Percentiles rank a stretch among this genome's conserved stretches.
Evolutionary conservation across 2,888 invertebrate species (phyloP).

Genomic region (Leptothorax acervorum): DNA sequence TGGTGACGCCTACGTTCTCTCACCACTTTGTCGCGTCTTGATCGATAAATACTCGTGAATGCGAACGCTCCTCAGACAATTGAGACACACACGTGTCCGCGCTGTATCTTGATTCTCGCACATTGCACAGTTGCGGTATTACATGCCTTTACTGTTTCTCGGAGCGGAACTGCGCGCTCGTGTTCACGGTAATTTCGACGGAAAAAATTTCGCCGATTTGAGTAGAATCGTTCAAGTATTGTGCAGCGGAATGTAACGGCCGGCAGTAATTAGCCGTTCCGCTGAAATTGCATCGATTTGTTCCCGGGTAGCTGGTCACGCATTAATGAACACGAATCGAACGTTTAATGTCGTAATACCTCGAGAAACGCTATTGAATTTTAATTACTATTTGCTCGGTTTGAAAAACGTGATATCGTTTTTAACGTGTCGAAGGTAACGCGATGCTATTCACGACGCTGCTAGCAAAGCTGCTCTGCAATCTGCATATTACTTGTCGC

Average conservation of each 20-base stretch:
- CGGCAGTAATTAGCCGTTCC: constrained; percentile 30
- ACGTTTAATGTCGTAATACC: neutral
- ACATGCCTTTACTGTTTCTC: neutral
- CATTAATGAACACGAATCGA: constrained; percentile 33
- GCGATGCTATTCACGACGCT: neutral
- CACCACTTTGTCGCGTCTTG: constrained; percentile 26
- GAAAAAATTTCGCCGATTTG: constrained; percentile 30
- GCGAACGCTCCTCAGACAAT: constrained; percentile 9
- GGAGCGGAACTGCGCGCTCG: neutral
- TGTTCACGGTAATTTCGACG: neutral
- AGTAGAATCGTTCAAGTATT: neutral
- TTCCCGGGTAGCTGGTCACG: neutral
- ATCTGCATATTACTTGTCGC: constrained; percentile 43
- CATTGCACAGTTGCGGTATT: constrained; percentile 23
- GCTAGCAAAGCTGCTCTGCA: constrained; percentile 6
- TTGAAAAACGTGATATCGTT: neutral
- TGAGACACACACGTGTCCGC: neutral
- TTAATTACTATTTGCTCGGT: neutral
- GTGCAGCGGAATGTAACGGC: neutral
- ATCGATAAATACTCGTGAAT: constrained; percentile 33
- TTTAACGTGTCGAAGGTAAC: constrained; percentile 18
- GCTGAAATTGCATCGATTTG: constrained; percentile 34
- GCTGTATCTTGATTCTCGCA: constrained; percentile 33
- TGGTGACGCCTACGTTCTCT: constrained; percentile 19
- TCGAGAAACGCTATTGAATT: constrained; percentile 8